phyloP scores from a whole-genome alignment of 2,888 invertebrate genomes.

The Ennomos quercinarius region DNA sequence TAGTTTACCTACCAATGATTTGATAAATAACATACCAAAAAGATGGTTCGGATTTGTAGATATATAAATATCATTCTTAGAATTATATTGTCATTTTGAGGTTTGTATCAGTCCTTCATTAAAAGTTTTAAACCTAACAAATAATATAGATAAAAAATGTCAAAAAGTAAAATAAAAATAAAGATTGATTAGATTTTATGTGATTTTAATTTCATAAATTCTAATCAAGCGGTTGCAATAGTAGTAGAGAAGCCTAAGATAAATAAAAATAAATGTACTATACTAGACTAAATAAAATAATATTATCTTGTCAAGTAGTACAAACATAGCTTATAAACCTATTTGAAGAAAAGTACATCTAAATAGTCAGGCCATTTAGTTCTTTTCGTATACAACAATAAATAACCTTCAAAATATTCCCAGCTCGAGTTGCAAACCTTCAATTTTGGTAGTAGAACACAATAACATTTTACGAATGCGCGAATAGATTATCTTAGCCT shows the following conservation, averaged over 20 bases:
- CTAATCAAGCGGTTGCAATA: constrained; percentile 53
- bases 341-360: constrained; percentile 21
- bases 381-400: constrained; percentile 24
- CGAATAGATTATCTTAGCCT: constrained; percentile 65
- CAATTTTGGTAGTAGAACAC: constrained; percentile 44
- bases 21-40: constrained; percentile 40
- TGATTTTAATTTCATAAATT: constrained; percentile 48
- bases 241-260: constrained; percentile 57
- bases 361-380: constrained; percentile 27
- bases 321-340: constrained; percentile 23
- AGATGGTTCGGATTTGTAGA: constrained; percentile 42
- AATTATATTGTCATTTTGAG: constrained; percentile 49
- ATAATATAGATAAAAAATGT: constrained; percentile 61
- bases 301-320: constrained; percentile 31
- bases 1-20: constrained; percentile 36
- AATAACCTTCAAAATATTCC: constrained; percentile 23
- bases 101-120: constrained; percentile 64
- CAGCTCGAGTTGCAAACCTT: constrained; percentile 25
- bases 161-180: constrained; percentile 69
- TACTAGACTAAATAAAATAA: constrained; percentile 36
- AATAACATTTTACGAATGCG: constrained; percentile 81
- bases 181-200: constrained; percentile 57
- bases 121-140: constrained; percentile 57
- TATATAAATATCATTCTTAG: constrained; percentile 47
- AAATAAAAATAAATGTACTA: constrained; percentile 43